Evolutionary conservation across 2,888 invertebrate species (phyloP), one percentile per base, ranked within the genome.

Genomic region (Heliconius erato): DNA sequence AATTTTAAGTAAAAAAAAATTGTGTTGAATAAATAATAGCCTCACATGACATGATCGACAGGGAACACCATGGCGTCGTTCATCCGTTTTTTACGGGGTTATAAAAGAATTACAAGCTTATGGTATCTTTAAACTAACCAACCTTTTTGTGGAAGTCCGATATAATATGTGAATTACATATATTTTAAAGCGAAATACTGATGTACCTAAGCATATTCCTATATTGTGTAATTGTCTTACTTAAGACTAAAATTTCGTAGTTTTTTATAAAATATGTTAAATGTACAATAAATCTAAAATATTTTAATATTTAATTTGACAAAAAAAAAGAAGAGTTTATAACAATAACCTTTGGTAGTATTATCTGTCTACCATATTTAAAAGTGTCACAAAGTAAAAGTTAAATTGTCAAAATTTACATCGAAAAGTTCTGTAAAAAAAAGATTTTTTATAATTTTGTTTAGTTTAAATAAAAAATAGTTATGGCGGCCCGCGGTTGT

Each of bases 41-140:
- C 35, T 26, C 23, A 54, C 23, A 32, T 88, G 85, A 85, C 28
- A 5, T 88, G 85, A 85, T 87, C 88, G 89, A 90, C 89, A 89
- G 88, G 90, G 89, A 90, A 88, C 89, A 83, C 85, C 87, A 88
- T 89, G 89, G 88, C 88, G 86, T 86, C 82, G 74, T 87, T 87
- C 88, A 89, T 89, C 86, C 88, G 89, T 87, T 90, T 91, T 92
- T 90, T 89, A 89, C 89, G 90, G 88, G 89, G 84, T 86, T 86
- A 86, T 90, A 91, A 91, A 89, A 87, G 89, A 90, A 90, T 92
- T 88, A 90, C 86, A 85, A 85, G 86, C 86, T 87, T 83, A 86
- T 40, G 14, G n/a, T 86, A 87, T 84, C 86, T 85, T 88, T 85
- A 78, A 82, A 85, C 79, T 81, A 79, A 44, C 23, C 23, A 79